Conservation (phyloP, 2,113 vertebrate genomes). For the Nansenia antarctica region DNA sequence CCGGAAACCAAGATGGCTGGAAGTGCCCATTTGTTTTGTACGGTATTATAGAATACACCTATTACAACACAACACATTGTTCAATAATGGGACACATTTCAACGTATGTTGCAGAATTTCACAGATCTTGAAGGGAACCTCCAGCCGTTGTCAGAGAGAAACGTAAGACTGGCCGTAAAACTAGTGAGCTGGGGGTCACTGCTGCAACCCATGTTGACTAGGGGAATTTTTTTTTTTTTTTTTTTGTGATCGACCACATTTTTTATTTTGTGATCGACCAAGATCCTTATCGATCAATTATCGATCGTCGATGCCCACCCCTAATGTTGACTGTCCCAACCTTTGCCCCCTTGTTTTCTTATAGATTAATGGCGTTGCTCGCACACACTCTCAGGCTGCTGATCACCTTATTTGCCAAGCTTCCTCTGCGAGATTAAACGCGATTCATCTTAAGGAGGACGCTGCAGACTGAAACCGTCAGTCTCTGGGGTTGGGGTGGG, state of each 20-base stretch:
- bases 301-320: too few relatives aligned
- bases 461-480: neutral
- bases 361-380: constrained; percentile 13
- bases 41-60: too few relatives aligned
- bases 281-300: too few relatives aligned
- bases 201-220: neutral
- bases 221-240: too few relatives aligned
- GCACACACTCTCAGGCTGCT: neutral
- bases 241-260: too few relatives aligned
- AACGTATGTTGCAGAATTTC: neutral
- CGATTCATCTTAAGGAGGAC: constrained; percentile 17
- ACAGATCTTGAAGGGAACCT: neutral
- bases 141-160: neutral
- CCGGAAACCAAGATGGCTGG: neutral
- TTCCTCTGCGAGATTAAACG: constrained; percentile 30
- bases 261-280: too few relatives aligned
- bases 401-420: constrained; percentile 6
- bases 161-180: neutral
- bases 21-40: too few relatives aligned
- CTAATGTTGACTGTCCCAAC: neutral
- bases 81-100: neutral
- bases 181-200: neutral
- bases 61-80: too few relatives aligned
- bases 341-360: neutral
- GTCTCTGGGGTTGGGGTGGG: neutral